Conservation (phyloP, 2,797 vertebrate genomes). For the Lycodopsis pacificus region DNA sequence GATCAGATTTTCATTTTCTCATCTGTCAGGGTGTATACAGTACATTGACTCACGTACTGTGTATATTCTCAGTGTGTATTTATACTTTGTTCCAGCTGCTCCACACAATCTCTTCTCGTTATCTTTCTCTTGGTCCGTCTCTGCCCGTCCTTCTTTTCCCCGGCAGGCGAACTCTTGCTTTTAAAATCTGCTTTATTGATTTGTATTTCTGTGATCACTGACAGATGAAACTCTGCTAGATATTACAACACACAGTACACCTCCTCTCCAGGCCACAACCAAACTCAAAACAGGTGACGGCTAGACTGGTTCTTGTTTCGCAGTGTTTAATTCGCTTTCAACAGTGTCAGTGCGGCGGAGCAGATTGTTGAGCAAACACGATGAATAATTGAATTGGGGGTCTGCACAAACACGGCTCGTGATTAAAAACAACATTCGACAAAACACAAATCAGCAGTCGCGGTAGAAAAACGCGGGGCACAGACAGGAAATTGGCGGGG, state of each 20-base stretch:
- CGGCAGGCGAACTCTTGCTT: slow-evolving; percentile 17
- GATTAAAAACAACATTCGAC: slow-evolving; percentile 62
- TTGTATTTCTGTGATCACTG: slow-evolving; percentile 17
- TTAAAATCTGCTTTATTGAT: slow-evolving; percentile 48
- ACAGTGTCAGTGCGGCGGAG: slow-evolving; percentile 6
- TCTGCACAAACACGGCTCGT: slow-evolving; percentile 56
- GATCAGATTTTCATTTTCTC: slow-evolving; percentile 27
- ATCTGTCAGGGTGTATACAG: slow-evolving; percentile 24
- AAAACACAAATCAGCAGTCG: slow-evolving; percentile 45
- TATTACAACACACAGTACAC: slow-evolving; percentile 12
- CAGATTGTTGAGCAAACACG: slow-evolving; percentile 52
- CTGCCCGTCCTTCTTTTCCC: slow-evolving; percentile 10
- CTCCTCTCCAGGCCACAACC: not conserved
- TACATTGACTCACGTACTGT: slow-evolving; percentile 29
- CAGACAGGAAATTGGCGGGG: slow-evolving; percentile 36
- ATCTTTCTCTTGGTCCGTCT: slow-evolving; percentile 17
- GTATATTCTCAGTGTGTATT: slow-evolving; percentile 28
- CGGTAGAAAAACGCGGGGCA: not conserved
- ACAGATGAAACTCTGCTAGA: slow-evolving; percentile 33
- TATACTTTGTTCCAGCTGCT: slow-evolving; percentile 42
- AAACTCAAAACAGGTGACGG: not conserved
- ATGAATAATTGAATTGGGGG: slow-evolving; percentile 66
- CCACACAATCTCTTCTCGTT: slow-evolving; percentile 21
- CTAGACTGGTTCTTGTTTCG: not conserved
- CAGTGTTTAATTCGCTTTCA: slow-evolving; percentile 14